phyloP scores from a whole-genome alignment of 2,113 vertebrate genomes.

The Thamnophis sirtalis region DNA sequence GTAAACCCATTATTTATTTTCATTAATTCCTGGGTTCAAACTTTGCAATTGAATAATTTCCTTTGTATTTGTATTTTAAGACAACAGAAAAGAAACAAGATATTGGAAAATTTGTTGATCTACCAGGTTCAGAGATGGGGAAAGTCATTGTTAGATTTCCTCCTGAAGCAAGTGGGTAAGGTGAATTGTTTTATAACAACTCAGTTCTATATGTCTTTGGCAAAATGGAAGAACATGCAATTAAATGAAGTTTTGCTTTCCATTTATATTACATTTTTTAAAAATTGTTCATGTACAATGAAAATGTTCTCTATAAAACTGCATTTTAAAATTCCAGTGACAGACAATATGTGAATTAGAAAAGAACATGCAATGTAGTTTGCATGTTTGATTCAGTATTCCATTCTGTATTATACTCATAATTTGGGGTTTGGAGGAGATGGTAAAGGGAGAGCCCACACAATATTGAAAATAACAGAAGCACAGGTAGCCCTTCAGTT shows the following conservation, averaged over 20 bases:
- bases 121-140: constrained; percentile 94
- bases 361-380: neutral
- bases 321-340: neutral
- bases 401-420: neutral
- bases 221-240: neutral
- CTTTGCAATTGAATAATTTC: constrained; percentile 17
- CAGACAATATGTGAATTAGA: neutral
- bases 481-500: neutral
- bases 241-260: neutral
- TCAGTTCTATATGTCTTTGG: neutral
- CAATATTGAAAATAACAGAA: neutral
- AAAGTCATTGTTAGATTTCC: constrained; percentile 97
- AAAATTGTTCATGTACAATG: neutral
- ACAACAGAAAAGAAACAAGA: constrained; percentile 85
- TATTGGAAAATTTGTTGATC: constrained; percentile 93
- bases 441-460: neutral
- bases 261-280: neutral
- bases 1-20: neutral
- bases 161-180: constrained; percentile 97
- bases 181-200: neutral
- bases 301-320: neutral
- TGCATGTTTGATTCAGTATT: neutral
- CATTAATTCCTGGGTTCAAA: neutral
- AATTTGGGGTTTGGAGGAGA: neutral
- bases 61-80: constrained; percentile 64